phyloP scores from a whole-genome alignment of 2,113 vertebrate species.

The Oxygymnocypris stewartii region DNA sequence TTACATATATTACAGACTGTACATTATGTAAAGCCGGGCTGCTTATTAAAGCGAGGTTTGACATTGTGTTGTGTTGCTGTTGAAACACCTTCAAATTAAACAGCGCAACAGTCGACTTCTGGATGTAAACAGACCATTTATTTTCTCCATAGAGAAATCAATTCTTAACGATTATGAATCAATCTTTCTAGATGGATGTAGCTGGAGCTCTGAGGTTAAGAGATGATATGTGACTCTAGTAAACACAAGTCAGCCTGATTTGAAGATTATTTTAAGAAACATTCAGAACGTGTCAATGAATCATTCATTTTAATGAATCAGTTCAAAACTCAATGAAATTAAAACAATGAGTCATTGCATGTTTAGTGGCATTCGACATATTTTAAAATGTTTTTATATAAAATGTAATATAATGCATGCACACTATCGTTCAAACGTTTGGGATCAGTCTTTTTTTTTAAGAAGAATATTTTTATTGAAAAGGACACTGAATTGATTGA shows the following conservation, averaged over 20 bases:
- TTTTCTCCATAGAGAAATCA: not conserved
- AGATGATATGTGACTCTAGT: not conserved
- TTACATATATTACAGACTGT: not conserved
- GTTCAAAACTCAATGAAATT: not conserved
- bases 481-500: not conserved
- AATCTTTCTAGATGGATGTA: not conserved
- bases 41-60: slow-evolving; percentile 23
- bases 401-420: too few relatives aligned
- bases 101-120: not conserved
- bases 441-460: not conserved
- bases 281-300: not conserved
- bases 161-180: not conserved
- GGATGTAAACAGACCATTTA: not conserved
- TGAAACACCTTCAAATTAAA: not conserved
- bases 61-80: not conserved
- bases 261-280: not conserved
- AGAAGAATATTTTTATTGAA: not conserved
- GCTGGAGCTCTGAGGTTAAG: not conserved
- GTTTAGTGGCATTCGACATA: not conserved
- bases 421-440: too few relatives aligned
- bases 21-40: not conserved
- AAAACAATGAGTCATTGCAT: not conserved
- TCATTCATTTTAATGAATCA: not conserved
- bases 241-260: not conserved
- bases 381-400: too few relatives aligned